These are phyloP conservation scores for Brachyhypopomus occidentalis DNA, from an alignment of 2,113 vertebrate species.

Conservation along the genomic window DNA sequence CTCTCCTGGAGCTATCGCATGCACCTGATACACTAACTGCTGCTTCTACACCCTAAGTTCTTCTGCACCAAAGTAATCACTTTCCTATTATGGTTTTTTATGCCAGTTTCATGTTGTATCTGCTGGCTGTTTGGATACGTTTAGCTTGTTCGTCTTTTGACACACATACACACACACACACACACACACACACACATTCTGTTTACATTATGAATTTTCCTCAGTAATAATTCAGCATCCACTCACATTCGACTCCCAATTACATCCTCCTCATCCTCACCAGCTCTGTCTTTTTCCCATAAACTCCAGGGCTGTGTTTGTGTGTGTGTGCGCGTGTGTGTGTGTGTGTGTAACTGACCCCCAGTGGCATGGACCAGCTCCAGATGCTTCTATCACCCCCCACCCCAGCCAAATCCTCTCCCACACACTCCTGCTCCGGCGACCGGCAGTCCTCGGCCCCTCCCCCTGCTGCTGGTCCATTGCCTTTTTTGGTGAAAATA, in stretches of 20 bases:
- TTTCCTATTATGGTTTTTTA: not conserved
- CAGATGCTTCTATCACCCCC: conserved; percentile 85
- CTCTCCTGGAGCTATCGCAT: not conserved
- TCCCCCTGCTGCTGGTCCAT: conserved; percentile 76
- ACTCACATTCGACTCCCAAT: conserved; percentile 27
- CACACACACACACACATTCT: not conserved
- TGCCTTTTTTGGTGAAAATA: conserved; percentile 99
- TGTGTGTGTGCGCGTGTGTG: conserved; percentile 60
- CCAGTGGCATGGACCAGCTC: conserved; percentile 85
- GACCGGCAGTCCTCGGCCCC: conserved; percentile 60
- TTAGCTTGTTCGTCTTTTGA: not conserved
- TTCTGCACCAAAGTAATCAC: not conserved
- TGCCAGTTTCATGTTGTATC: not conserved
- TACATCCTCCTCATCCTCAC: conserved; percentile 36
- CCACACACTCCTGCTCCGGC: conserved; percentile 61
- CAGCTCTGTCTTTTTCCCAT: conserved; percentile 52
- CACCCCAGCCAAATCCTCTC: conserved; percentile 57
- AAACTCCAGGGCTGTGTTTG: conserved; percentile 67
- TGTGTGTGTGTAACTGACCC: conserved; percentile 75
- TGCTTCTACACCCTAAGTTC: too few relatives aligned
- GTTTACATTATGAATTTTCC: conserved; percentile 10
- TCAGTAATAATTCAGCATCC: conserved; percentile 19
- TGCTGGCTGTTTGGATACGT: not conserved
- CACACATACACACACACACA: not conserved
- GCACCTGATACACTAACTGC: not conserved